Evolutionary conservation across 2,888 invertebrate species (phyloP).

Genomic region (Acanthosoma haemorrhoidale): DNA sequence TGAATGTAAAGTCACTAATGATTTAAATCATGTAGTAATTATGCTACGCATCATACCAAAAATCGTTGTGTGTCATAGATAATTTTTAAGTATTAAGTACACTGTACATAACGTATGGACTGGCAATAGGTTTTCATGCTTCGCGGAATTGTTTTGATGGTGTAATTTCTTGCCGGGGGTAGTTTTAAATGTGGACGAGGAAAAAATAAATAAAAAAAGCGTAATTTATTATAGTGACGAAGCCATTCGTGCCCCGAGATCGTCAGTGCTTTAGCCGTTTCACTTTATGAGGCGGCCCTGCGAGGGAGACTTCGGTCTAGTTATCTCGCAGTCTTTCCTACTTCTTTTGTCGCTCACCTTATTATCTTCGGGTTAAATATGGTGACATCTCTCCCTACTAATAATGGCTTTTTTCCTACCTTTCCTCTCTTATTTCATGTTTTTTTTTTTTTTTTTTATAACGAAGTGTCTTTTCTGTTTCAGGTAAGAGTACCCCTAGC

Average conservation of each 20-base stretch:
- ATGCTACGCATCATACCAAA: no score
- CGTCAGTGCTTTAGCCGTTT: background rate
- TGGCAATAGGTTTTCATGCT: no score
- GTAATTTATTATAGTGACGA: background rate
- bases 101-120: no score
- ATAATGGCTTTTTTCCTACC: background rate
- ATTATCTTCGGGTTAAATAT: constrained; percentile 13
- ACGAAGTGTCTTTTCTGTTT: background rate
- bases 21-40: no score
- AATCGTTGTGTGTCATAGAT: no score
- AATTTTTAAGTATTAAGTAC: no score
- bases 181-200: background rate
- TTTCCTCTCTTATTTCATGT: no score
- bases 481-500: background rate
- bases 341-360: constrained; percentile 2
- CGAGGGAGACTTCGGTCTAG: background rate
- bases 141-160: no score
- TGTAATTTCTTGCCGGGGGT: background rate
- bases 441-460: background rate
- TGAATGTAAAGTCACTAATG: no score
- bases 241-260: background rate
- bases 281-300: background rate
- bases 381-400: constrained; percentile 10
- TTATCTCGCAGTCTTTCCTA: background rate
- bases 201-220: no score